phyloP scores from a whole-genome alignment of 2,113 vertebrate genomes.

The Nesoenas mayeri region DNA sequence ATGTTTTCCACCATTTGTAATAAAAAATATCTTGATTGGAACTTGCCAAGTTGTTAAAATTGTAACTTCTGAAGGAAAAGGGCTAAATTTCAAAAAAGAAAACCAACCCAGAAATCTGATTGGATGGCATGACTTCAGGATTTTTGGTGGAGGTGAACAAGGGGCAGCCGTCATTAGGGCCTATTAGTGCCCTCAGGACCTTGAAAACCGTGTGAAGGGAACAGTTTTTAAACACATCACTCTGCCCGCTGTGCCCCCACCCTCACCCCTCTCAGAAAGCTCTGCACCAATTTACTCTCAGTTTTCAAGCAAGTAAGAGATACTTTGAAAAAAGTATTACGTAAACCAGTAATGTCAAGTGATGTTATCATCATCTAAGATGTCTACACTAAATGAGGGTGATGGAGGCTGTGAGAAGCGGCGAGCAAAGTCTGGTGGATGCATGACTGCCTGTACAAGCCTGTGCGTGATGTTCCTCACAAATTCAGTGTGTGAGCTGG shows the following conservation, averaged over 20 bases:
- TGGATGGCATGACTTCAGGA: not conserved
- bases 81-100: not conserved
- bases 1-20: too few species aligned
- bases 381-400: not conserved
- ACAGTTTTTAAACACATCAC: not conserved
- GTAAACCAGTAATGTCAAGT: fast-evolving
- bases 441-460: not conserved
- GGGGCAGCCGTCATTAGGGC: not conserved
- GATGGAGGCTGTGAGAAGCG: not conserved
- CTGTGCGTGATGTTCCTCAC: not conserved
- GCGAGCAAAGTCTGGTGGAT: not conserved
- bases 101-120: not conserved
- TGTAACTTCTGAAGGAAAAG: not conserved
- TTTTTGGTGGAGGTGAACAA: not conserved
- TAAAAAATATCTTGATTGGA: too few species aligned
- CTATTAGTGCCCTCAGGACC: not conserved
- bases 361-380: not conserved
- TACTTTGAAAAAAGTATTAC: not conserved
- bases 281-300: not conserved
- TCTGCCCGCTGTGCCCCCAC: fast-evolving
- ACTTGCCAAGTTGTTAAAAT: not conserved
- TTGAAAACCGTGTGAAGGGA: not conserved
- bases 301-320: not conserved
- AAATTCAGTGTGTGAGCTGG: not conserved
- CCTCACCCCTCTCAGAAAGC: not conserved